phyloP scores from a whole-genome alignment of 2,797 vertebrate species.

The Pitangus sulphuratus region DNA sequence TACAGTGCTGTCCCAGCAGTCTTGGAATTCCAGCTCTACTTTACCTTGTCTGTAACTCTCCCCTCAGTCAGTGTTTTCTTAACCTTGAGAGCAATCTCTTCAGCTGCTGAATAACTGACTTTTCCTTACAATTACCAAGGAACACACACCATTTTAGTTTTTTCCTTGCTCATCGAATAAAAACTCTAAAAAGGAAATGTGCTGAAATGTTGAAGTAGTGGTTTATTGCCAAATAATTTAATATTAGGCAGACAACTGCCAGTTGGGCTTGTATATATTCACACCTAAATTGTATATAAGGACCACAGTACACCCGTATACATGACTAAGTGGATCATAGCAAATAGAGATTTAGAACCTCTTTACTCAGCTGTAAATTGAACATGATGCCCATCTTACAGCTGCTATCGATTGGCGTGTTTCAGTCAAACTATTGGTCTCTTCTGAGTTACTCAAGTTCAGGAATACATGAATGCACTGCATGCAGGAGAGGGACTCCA shows the following conservation, averaged over 20 bases:
- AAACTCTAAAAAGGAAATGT: neutral
- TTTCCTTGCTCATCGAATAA: neutral
- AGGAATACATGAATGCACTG: neutral
- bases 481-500: neutral
- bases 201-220: neutral
- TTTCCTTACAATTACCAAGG: neutral
- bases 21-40: slow-evolving; percentile 38
- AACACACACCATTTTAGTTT: neutral
- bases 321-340: neutral
- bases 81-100: slow-evolving; percentile 17
- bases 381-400: neutral
- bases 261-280: neutral
- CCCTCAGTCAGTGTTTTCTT: slow-evolving; percentile 25
- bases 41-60: slow-evolving; percentile 25
- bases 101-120: neutral
- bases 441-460: neutral
- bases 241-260: neutral
- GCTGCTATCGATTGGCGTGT: neutral
- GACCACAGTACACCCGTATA: neutral
- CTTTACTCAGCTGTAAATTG: neutral
- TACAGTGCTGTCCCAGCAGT: neutral
- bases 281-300: neutral
- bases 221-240: neutral
- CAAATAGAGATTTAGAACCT: neutral
- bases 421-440: neutral